These are phyloP conservation scores for Rynchops niger DNA, from an alignment of 2,113 vertebrate genomes.

Conservation along the genomic window DNA sequence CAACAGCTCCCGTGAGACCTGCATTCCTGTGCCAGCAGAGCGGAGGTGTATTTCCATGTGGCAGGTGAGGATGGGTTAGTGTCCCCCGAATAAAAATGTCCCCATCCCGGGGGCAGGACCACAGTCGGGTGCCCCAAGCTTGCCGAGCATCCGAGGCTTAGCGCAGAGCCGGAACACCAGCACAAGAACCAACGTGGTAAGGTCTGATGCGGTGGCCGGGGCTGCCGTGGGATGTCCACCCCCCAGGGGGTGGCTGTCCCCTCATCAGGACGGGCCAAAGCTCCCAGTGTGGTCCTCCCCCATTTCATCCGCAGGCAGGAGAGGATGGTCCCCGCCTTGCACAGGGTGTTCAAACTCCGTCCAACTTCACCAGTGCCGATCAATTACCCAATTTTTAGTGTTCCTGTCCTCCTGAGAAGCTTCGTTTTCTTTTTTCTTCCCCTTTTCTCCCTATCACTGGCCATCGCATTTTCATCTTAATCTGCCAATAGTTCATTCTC, in stretches of 20 bases:
- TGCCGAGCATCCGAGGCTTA: not conserved
- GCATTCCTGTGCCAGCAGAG: not conserved
- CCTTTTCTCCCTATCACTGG: not conserved
- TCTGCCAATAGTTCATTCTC: slow-evolving; percentile 58
- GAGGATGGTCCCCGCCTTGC: not conserved
- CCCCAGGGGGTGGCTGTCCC: not conserved
- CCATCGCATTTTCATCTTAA: slow-evolving; percentile 13
- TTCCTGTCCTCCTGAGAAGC: not conserved
- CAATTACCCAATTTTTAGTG: not conserved
- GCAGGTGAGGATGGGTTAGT: not conserved
- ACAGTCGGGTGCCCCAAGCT: fast-evolving
- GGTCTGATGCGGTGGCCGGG: fast-evolving
- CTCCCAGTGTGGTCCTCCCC: not conserved
- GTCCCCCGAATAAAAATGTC: not conserved
- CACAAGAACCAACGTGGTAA: not conserved
- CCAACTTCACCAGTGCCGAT: not conserved
- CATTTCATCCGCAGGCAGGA: not conserved
- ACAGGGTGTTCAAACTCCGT: not conserved
- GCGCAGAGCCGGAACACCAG: fast-evolving
- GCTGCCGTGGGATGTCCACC: not conserved
- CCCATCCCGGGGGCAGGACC: not conserved
- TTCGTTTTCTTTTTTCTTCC: not conserved
- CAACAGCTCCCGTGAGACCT: not conserved
- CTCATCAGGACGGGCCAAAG: not conserved
- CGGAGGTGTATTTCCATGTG: not conserved